Base-by-base conservation (phyloP, 2,888 invertebrate genomes). In the Agrotis puta region DNA sequence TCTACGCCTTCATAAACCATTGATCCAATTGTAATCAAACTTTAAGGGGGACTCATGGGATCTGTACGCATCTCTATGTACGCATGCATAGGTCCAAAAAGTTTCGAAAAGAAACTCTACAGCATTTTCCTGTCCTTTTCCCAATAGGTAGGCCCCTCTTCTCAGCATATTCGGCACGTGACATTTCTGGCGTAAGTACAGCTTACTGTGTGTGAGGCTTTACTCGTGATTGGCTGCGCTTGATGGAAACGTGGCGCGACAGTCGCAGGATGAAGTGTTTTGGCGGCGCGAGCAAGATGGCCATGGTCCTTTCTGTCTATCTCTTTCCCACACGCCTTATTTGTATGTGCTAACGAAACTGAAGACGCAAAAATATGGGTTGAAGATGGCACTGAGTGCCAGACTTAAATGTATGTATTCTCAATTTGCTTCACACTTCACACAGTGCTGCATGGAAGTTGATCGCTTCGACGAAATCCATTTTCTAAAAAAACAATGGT, bases 261-360 rank as follows among this genome's bases (percentile, higher is more conserved):
- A 91, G 92, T 92, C 92, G 91, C 89, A 90, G 88, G 89, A 90
- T 88, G 86, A 85, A 84, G 85, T 86, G 86, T 89, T 88, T 88
- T 89, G 91, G 94, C 92, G 94, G 94, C 91, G 93, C 91, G 94
- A 95, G 95, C 95, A 96, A 95, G 95, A 94, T 96, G 95, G 95
- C 95, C 95, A 91, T 92, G 93, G 92, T 93, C 92, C 90, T 92
- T 77, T 88, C 88, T 91, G 89, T 90, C 89, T 92, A 87, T 91
- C 90, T 91, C 83, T 92, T 86, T 92, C 84, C 92, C 87, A 91
- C 90, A 88, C 85, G 88, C 90, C 91, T 92, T 90, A 76, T 90
- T 85, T 89, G 87, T 89, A 88, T 83, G 85, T 86, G 88, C 88
- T 89, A 89, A 88, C 87, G 92, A 94, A 94, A 94, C 92, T 94